These are phyloP conservation scores for Octopus sinensis DNA, from an alignment of 1,140 invertebrate species.

Conservation along the genomic window DNA sequence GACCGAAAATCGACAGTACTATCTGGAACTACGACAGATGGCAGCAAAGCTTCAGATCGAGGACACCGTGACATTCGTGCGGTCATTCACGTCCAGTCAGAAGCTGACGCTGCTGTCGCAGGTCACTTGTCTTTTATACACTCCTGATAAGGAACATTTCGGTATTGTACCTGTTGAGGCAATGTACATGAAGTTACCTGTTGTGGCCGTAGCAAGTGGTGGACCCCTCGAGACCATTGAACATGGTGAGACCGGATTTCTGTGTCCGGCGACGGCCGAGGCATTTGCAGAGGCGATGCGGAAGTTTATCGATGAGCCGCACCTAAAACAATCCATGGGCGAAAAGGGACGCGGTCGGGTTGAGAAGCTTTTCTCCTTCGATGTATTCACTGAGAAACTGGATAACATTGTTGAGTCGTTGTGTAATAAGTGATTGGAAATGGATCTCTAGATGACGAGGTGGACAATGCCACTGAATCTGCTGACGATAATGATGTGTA, in stretches of 20 bases:
- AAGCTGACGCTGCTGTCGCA: conserved; percentile 77
- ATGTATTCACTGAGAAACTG: conserved; percentile 70
- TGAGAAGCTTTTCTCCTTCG: conserved; percentile 75
- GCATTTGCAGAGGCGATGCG: conserved; percentile 79
- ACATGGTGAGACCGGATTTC: conserved; percentile 83
- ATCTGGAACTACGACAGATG: conserved; percentile 71
- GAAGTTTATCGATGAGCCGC: conserved; percentile 63
- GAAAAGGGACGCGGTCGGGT: conserved; percentile 70
- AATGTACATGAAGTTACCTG: conserved; percentile 89
- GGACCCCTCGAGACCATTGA: conserved; percentile 92
- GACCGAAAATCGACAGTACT: conserved; percentile 85
- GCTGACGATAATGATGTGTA: too few relatives aligned
- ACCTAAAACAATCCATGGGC: conserved; percentile 67
- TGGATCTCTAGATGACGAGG: too few relatives aligned
- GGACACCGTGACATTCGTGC: conserved; percentile 77
- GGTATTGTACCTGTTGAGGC: conserved; percentile 99
- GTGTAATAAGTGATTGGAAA: not conserved
- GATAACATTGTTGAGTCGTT: conserved; percentile 62
- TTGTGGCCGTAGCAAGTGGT: conserved; percentile 91
- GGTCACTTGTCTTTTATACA: conserved; percentile 84
- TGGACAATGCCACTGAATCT: too few relatives aligned
- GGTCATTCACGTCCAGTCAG: conserved; percentile 79
- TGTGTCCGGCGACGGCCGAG: conserved; percentile 69
- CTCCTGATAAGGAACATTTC: conserved; percentile 96
- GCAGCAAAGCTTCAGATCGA: conserved; percentile 67